Evolutionary conservation across 2,113 vertebrate species (phyloP).

Genomic region (Urocynchramus pylzowi): DNA sequence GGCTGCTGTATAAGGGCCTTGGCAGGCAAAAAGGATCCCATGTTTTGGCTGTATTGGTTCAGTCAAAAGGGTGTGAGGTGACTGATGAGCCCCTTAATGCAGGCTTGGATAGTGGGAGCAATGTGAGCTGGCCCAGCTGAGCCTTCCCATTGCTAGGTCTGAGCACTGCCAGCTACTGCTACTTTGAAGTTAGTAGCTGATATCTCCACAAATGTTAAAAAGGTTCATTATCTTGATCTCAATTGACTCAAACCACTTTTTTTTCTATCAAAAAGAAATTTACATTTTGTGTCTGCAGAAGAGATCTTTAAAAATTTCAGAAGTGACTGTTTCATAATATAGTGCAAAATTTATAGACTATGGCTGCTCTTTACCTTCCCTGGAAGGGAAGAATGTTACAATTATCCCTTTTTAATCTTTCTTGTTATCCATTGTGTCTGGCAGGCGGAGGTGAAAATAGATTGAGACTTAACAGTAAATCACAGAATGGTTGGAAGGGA

Average conservation of each 20-base stretch:
- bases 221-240: neutral
- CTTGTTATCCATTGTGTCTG: neutral
- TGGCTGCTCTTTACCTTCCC: neutral
- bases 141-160: rapidly evolving
- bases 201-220: neutral
- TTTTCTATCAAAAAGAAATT: neutral
- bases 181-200: neutral
- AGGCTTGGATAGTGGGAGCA: neutral
- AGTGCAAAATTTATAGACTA: neutral
- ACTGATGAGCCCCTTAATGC: neutral
- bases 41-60: neutral
- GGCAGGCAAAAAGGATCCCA: neutral
- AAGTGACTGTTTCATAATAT: neutral
- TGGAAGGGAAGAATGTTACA: neutral
- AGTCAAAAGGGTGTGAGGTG: neutral
- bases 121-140: neutral
- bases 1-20: neutral
- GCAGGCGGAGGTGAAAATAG: neutral
- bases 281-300: neutral
- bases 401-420: neutral
- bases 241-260: neutral
- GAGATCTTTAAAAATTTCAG: neutral
- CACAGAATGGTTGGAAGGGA: neutral
- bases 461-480: neutral
- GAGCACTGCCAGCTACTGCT: neutral